Base-by-base conservation (phyloP, 2,888 invertebrate species). In the Antheraea assamensis region DNA sequence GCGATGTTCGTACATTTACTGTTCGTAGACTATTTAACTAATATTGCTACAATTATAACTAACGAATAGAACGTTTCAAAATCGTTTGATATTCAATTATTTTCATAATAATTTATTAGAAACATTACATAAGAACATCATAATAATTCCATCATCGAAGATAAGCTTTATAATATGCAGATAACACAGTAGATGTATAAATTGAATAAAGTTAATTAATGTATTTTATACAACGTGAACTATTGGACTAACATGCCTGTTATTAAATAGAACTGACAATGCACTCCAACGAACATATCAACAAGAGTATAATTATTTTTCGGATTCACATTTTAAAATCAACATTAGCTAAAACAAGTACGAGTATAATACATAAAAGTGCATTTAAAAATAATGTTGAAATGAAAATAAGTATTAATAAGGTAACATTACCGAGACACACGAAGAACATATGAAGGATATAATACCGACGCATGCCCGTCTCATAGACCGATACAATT, bases 401-500 rank as follows among this genome's bases (percentile, higher is more conserved):
- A 24, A 24, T 64, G 35, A 58, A 55, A 68, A n/a, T 55, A 35
- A 68, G 24, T 68, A 30, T 52, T 52, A n/a, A n/a, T 35, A 35
- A 72, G 13, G 52, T 55, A 74, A 64, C 71, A 75, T 81, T 86
- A 88, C 87, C 85, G 72, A 83, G 77, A 79, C 84, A 87, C 70
- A 79, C 80, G 72, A 85, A 80, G 74, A 84, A 82, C 78, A 80
- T 76, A 74, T 79, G 74, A 75, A 80, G 74, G 77, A 83, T 27
- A 64, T 19, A 81, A 78, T 79, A 78, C 74, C 82, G 78, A 81
- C 82, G 81, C 85, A 86, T 85, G 85, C 80, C 85, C 80, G 82
- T 84, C 79, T 79, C 75, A 78, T 82, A 78, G 74, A 78, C 78
- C 80, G 79, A 79, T 78, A 80, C 85, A 89, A 89, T 89, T 87